phyloP scores from a whole-genome alignment of 1,140 invertebrate species.

The Dinothrombium tinctorium region DNA sequence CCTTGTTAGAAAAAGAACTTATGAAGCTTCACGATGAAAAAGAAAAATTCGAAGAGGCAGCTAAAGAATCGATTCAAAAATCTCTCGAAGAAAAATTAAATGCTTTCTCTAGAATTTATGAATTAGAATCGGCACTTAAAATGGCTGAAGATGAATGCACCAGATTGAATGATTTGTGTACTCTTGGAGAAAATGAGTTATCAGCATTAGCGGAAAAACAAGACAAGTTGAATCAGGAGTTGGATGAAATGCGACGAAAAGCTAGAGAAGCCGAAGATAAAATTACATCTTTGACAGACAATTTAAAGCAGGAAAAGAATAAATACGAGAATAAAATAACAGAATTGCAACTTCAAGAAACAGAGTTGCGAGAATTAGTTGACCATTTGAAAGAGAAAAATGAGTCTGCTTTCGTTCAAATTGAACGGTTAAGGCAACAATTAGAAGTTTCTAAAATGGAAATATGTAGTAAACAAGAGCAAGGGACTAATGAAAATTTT shows the following conservation, averaged over 20 bases:
- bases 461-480: no score
- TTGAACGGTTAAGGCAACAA: no score
- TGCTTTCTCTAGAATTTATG: conserved; percentile 44
- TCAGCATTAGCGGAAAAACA: conserved; percentile 27
- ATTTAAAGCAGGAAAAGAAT: no score
- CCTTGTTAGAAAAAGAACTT: conserved; percentile 43
- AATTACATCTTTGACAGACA: no score
- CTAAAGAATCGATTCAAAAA: conserved; percentile 66
- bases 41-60: conserved; percentile 60
- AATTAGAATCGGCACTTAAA: conserved; percentile 39
- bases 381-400: no score
- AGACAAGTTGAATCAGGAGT: conserved; percentile 24
- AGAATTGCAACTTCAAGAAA: no score
- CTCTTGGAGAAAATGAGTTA: conserved; percentile 40
- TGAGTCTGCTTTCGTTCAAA: no score
- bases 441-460: no score
- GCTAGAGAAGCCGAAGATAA: no score
- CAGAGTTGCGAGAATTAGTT: no score
- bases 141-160: conserved; percentile 53
- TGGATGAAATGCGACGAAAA: conserved; percentile 25
- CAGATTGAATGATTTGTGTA: conserved; percentile 42
- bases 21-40: conserved; percentile 60
- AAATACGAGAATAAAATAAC: no score
- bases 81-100: conserved; percentile 69
- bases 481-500: no score